Percentiles rank a stretch among this genome's conserved stretches.
These are phyloP conservation scores for Batillaria attramentaria DNA, from an alignment of 1,140 invertebrate species.

Conservation along the genomic window DNA sequence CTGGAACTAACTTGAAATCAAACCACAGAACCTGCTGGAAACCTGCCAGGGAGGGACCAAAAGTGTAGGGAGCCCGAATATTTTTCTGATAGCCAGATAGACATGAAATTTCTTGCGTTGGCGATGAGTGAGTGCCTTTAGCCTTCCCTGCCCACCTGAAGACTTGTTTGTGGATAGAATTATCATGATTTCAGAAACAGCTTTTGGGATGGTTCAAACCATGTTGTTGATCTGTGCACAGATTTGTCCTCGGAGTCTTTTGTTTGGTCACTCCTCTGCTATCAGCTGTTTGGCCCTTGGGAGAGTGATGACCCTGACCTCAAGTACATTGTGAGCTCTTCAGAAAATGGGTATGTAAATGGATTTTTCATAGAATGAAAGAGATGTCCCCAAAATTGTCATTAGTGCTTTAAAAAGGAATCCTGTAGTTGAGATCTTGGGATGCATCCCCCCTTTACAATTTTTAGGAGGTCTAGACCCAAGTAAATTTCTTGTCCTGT, in stretches of 20 bases:
- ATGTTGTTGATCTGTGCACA: constrained; percentile 71
- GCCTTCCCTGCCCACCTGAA: too few relatives aligned
- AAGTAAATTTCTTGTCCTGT: neutral
- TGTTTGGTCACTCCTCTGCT: constrained; percentile 95
- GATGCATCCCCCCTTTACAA: neutral
- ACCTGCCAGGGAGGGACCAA: too few relatives aligned
- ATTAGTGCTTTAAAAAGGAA: neutral
- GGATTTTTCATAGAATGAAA: neutral
- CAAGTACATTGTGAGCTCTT: constrained; percentile 93
- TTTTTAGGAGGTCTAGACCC: neutral
- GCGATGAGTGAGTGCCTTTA: too few relatives aligned
- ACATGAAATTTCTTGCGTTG: too few relatives aligned
- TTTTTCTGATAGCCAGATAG: too few relatives aligned
- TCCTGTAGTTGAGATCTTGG: neutral
- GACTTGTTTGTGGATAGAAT: too few relatives aligned
- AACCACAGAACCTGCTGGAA: too few relatives aligned
- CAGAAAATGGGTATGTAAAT: constrained; percentile 85
- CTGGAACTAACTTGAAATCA: too few relatives aligned
- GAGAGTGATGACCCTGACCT: constrained; percentile 81
- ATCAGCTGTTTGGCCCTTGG: constrained; percentile 90
- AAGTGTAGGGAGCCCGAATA: too few relatives aligned
- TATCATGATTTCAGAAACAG: too few relatives aligned
- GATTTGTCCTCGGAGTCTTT: constrained; percentile 94
- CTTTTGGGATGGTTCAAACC: too few relatives aligned
- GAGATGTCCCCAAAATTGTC: neutral